These are phyloP conservation scores for Thymelicus sylvestris DNA, from an alignment of 2,888 invertebrate species.

Conservation along the genomic window DNA sequence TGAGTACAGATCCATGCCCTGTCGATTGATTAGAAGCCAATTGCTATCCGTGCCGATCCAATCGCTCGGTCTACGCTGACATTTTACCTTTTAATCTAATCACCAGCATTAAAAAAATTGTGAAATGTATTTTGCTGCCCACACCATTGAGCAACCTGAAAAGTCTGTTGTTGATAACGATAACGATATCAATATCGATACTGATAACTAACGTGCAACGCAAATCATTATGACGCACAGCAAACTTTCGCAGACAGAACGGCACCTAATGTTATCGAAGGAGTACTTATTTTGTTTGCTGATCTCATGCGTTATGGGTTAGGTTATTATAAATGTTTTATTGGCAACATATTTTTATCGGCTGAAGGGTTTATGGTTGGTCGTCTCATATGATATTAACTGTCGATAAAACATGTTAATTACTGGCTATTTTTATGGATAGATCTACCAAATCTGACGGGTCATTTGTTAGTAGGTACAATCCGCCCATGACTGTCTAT, in stretches of 20 bases:
- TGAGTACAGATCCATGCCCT: too few relatives aligned
- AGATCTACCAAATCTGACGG: too few relatives aligned
- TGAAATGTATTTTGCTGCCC: background rate
- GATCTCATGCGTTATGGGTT: background rate
- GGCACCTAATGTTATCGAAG: constrained; percentile 45
- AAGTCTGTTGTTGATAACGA: constrained; percentile 12
- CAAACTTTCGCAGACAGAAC: constrained; percentile 43
- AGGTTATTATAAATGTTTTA: background rate
- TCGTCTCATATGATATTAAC: background rate
- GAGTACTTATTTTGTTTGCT: constrained; percentile 18
- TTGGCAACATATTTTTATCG: constrained; percentile 2
- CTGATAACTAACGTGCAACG: constrained; percentile 12
- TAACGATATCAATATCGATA: constrained; percentile 22
- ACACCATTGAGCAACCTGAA: background rate
- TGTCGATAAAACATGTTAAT: too few relatives aligned
- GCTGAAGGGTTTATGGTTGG: background rate
- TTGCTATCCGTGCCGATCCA: too few relatives aligned
- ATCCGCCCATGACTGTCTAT: too few relatives aligned
- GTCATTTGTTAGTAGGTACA: too few relatives aligned
- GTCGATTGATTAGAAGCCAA: too few relatives aligned
- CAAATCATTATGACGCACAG: constrained; percentile 15
- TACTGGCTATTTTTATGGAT: too few relatives aligned
- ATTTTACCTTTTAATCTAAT: background rate
- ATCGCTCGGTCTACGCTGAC: too few relatives aligned
- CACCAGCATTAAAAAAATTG: constrained; percentile 17